These are phyloP conservation scores for Stylophora pistillata DNA, from an alignment of 64 coral and sea anemone genomes.

Conservation along the genomic window DNA sequence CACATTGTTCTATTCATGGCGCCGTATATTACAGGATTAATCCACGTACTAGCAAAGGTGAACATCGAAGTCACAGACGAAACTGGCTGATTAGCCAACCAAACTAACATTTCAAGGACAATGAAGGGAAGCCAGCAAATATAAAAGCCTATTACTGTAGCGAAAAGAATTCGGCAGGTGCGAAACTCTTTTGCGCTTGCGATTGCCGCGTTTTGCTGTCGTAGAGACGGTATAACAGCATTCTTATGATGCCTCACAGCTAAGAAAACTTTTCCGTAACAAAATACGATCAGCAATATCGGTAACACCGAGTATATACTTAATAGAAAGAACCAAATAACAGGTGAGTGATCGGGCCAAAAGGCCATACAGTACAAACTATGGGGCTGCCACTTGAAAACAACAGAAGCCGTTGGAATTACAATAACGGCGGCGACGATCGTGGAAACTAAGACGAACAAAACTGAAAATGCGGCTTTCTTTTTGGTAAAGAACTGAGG, in stretches of 20 bases:
- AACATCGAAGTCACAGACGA: background rate
- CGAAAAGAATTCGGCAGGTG: background rate
- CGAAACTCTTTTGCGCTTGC: background rate
- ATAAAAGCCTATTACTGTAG: background rate
- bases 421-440: background rate
- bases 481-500: conserved; percentile 25
- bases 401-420: background rate
- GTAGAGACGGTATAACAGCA: background rate
- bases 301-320: background rate
- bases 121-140: background rate
- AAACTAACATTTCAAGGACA: background rate
- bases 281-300: background rate
- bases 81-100: background rate
- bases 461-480: background rate
- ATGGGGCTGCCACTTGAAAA: background rate
- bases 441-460: background rate
- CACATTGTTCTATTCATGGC: background rate
- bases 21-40: conserved; percentile 4
- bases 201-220: background rate
- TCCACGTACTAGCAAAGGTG: background rate
- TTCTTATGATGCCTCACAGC: background rate
- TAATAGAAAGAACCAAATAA: background rate
- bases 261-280: background rate
- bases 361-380: background rate
- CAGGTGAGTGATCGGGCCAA: background rate